Evolutionary conservation across 2,888 invertebrate species (phyloP).

Genomic region (Nipponacmea schrenckii): DNA sequence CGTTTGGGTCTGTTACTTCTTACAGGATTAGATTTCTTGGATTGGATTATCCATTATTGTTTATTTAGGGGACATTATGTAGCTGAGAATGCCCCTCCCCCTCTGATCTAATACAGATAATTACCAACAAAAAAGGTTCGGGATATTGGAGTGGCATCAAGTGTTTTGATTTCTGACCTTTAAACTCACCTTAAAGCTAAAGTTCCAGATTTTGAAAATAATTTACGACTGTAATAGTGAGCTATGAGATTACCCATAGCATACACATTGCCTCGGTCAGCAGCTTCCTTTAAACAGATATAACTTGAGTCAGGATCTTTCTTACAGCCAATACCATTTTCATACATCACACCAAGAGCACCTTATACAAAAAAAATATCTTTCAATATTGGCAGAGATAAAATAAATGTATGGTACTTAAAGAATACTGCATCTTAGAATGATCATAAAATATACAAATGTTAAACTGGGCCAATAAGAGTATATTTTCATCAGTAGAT

Average conservation of each 20-base stretch:
- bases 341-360: conserved; percentile 67
- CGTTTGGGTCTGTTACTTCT: no score
- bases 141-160: no score
- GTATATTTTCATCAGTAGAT: no score
- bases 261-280: conserved; percentile 67
- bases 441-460: not conserved
- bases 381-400: not conserved
- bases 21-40: no score
- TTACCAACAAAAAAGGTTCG: no score
- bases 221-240: conserved; percentile 65
- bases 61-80: no score
- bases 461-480: no score
- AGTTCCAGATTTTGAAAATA: conserved; percentile 66
- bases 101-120: no score
- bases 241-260: conserved; percentile 67
- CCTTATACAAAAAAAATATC: conserved; percentile 45
- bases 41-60: no score
- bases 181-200: conserved; percentile 62
- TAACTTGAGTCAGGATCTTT: conserved; percentile 59
- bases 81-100: no score
- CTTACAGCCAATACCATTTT: conserved; percentile 62
- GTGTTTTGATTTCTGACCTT: no score
- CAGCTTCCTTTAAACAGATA: conserved; percentile 62
- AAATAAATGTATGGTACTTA: not conserved
- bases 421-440: not conserved